phyloP scores from a whole-genome alignment of 2,113 vertebrate species.

The Bostrychus sinensis region DNA sequence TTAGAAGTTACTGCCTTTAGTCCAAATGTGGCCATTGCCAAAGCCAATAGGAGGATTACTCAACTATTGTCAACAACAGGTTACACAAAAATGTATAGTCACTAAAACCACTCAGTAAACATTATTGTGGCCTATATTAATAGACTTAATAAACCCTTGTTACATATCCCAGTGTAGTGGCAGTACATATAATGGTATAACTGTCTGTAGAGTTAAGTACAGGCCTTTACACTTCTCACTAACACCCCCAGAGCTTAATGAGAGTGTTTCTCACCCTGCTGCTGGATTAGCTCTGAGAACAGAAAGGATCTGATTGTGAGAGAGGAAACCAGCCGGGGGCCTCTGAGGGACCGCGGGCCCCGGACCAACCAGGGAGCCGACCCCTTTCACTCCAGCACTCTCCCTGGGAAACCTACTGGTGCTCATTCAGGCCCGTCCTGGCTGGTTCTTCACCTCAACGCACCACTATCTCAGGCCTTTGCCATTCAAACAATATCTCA shows the following conservation, averaged over 20 bases:
- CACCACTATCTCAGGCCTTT: slow-evolving; percentile 56
- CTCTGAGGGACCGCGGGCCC: slow-evolving; percentile 43
- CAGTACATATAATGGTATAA: slow-evolving; percentile 5
- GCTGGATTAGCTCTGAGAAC: slow-evolving; percentile 57
- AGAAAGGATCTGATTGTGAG: slow-evolving; percentile 74
- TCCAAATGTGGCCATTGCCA: too few species aligned
- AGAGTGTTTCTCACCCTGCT: slow-evolving; percentile 68
- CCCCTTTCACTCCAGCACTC: slow-evolving; percentile 54
- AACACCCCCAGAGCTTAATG: slow-evolving; percentile 56
- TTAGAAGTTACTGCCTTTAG: too few species aligned
- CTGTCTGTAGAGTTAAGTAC: slow-evolving; percentile 1
- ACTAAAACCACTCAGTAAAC: too few species aligned
- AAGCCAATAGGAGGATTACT: too few species aligned
- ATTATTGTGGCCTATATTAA: too few species aligned
- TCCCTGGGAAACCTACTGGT: slow-evolving; percentile 61
- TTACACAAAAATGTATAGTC: too few species aligned
- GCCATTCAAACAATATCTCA: slow-evolving; percentile 78
- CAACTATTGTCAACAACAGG: too few species aligned
- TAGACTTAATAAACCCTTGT: too few species aligned
- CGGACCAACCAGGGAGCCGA: slow-evolving; percentile 63
- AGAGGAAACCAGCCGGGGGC: slow-evolving; percentile 48
- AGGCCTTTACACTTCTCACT: slow-evolving; percentile 4
- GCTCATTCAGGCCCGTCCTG: slow-evolving; percentile 36
- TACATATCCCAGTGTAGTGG: background rate
- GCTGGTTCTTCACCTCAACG: slow-evolving; percentile 29